Conservation (phyloP, 2,113 vertebrate genomes). For the Epinephelus cyanopodus region DNA sequence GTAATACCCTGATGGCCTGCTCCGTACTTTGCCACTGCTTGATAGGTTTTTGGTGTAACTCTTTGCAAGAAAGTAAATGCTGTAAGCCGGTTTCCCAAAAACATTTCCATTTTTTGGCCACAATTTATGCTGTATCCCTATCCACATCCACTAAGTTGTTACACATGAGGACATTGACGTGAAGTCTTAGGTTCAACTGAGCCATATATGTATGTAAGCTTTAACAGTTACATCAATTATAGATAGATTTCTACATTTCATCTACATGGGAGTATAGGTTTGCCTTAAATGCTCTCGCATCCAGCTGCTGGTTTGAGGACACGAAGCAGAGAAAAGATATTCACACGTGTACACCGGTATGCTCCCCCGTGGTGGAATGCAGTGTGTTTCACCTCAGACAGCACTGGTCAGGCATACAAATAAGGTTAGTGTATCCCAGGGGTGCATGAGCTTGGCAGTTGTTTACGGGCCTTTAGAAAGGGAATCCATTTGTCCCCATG, state of each 20-base stretch:
- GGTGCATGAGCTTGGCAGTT: slow-evolving; percentile 48
- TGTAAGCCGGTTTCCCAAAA: not conserved
- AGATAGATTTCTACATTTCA: not conserved
- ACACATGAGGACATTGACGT: not conserved
- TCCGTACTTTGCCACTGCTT: too few species aligned
- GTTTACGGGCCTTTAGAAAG: slow-evolving; percentile 61
- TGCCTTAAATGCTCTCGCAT: not conserved
- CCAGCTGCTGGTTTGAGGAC: slow-evolving; percentile 18
- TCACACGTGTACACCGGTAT: not conserved
- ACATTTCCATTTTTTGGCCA: not conserved
- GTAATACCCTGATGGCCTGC: too few species aligned
- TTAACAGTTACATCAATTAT: not conserved
- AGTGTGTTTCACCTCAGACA: slow-evolving; percentile 50
- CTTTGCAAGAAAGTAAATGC: not conserved
- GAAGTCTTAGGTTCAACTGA: not conserved
- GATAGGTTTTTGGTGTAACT: too few species aligned
- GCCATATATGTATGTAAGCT: not conserved
- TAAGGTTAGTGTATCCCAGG: slow-evolving; percentile 57
- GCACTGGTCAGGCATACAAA: slow-evolving; percentile 63
- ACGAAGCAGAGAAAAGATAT: slow-evolving; percentile 11
- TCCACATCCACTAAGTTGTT: not conserved
- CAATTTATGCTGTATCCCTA: not conserved
- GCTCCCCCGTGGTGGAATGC: slow-evolving; percentile 28
- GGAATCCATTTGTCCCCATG: slow-evolving; percentile 56
- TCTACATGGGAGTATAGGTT: not conserved